Evolutionary conservation across 1,140 invertebrate species (phyloP).

Genomic region (fruit fly (Drosophila melanogaster)): DNA sequence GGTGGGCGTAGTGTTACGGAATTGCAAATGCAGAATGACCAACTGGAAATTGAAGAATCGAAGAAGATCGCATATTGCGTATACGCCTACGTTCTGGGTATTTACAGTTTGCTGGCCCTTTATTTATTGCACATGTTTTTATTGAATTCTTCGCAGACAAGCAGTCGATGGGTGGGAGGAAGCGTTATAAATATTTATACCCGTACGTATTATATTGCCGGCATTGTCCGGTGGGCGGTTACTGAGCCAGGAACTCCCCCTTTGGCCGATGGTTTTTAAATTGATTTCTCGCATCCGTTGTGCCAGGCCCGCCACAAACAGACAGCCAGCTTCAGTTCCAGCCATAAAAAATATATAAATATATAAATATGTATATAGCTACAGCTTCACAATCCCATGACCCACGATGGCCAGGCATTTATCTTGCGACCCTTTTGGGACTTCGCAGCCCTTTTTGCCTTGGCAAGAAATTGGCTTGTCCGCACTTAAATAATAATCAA

Average conservation of each 20-base stretch:
- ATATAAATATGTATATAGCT: constrained; percentile 7
- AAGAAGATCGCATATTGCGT: constrained; percentile 31
- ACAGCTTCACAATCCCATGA: constrained; percentile 19
- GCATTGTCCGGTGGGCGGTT: constrained; percentile 36
- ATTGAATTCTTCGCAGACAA: constrained; percentile 72
- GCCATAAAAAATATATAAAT: not conserved
- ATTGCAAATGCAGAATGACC: constrained; percentile 1
- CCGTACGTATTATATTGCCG: constrained; percentile 70
- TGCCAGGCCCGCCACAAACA: constrained; percentile 40
- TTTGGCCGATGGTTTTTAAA: constrained; percentile 56
- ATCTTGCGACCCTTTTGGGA: constrained; percentile 65
- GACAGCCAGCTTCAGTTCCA: constrained; percentile 27
- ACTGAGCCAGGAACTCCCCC: constrained; percentile 8
- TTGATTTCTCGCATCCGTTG: constrained; percentile 75
- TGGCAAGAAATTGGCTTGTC: constrained; percentile 62
- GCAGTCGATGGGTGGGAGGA: constrained; percentile 16
- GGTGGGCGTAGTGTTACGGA: constrained; percentile 16
- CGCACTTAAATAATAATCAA: constrained; percentile 83
- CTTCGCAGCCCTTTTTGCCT: constrained; percentile 25
- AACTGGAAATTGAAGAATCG: constrained; percentile 34
- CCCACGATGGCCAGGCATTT: constrained; percentile 39
- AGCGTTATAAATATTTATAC: constrained; percentile 78
- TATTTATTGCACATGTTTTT: constrained; percentile 82
- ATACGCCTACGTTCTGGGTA: constrained; percentile 49
- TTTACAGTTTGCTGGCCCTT: constrained; percentile 55